Percentiles rank a stretch among this genome's conserved stretches.
Conservation (phyloP, 2,888 invertebrate species). For the Frankliniella fusca region DNA sequence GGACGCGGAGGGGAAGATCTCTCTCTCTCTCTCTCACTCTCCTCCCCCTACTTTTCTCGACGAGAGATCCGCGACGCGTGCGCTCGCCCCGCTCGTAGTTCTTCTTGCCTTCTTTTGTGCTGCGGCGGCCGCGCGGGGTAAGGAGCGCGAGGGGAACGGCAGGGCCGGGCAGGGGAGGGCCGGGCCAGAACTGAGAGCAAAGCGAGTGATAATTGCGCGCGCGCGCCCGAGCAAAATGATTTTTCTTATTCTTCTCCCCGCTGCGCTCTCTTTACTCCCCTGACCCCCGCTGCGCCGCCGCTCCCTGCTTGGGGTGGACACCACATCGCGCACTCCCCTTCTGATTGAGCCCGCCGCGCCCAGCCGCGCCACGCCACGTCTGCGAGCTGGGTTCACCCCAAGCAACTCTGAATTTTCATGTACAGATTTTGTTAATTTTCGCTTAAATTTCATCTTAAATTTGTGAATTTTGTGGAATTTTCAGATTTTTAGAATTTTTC, state of each 20-base stretch:
- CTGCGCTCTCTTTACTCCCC: neutral
- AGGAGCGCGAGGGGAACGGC: neutral
- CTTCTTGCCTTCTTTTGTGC: neutral
- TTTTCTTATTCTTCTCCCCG: neutral
- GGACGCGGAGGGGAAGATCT: neutral
- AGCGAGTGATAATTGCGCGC: conserved; percentile 19
- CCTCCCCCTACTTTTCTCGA: no score
- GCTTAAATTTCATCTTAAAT: no score
- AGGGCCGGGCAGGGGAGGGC: no score
- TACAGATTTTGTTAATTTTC: no score
- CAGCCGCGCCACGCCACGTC: no score
- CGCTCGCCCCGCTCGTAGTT: neutral
- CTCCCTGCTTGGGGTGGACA: no score
- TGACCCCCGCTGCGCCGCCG: neutral
- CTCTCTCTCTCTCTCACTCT: neutral
- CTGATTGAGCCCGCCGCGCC: neutral
- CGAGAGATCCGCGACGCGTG: neutral
- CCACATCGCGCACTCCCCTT: neutral
- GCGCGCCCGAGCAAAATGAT: neutral
- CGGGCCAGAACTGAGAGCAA: neutral
- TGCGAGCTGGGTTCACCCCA: no score
- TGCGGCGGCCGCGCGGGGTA: neutral
- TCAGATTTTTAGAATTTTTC: no score
- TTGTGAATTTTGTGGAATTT: no score
- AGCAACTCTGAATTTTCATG: no score